Conservation (phyloP, 2,113 vertebrate genomes). For the Oncorhynchus clarkii region DNA sequence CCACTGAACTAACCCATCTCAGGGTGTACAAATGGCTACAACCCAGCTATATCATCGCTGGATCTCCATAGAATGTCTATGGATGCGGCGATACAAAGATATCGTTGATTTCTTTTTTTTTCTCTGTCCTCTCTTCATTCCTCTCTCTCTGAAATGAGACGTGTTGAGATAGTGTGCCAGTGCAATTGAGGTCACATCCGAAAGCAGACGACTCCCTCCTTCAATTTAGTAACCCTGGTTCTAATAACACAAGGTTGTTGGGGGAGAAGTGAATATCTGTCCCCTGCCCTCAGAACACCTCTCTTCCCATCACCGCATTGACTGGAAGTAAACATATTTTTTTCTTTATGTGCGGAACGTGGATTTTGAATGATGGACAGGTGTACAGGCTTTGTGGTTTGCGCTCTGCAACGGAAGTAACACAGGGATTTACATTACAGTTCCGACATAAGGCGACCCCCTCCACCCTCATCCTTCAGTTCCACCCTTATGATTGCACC, state of each 20-base stretch:
- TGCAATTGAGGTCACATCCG: constrained; percentile 68
- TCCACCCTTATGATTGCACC: constrained; percentile 58
- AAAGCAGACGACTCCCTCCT: constrained; percentile 59
- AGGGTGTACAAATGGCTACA: constrained; percentile 12
- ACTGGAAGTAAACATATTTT: constrained; percentile 56
- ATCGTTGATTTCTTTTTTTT: constrained; percentile 55
- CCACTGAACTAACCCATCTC: constrained; percentile 65
- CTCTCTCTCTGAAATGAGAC: too few relatives aligned
- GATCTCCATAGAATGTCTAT: constrained; percentile 52
- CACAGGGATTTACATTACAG: constrained; percentile 71
- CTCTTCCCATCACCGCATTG: constrained; percentile 39
- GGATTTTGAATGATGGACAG: constrained; percentile 71
- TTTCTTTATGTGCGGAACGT: constrained; percentile 61
- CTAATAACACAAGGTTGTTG: constrained; percentile 58
- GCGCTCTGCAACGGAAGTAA: constrained; percentile 62
- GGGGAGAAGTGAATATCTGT: constrained; percentile 60
- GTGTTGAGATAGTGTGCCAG: constrained; percentile 28
- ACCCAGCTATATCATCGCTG: constrained; percentile 54
- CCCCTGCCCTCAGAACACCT: constrained; percentile 40
- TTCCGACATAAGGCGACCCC: too few relatives aligned
- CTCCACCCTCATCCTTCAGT: constrained; percentile 48
- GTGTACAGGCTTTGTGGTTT: constrained; percentile 67
- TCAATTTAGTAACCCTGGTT: constrained; percentile 56
- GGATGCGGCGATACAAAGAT: constrained; percentile 62
- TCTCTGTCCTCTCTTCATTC: too few relatives aligned